phyloP scores from a whole-genome alignment of 2,113 vertebrate genomes.

The Falcunculus frontatus region DNA sequence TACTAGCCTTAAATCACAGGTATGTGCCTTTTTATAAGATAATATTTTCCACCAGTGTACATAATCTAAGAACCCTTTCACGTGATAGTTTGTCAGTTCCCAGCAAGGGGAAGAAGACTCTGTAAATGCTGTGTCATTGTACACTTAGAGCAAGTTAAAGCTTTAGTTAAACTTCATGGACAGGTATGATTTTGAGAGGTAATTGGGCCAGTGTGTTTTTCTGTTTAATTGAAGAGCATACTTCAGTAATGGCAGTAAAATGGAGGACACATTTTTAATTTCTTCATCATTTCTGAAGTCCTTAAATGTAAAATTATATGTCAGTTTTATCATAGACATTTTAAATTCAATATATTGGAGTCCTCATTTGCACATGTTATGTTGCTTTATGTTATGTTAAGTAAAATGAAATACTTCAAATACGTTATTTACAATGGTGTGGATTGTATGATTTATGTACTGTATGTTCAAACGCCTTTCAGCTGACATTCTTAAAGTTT shows the following conservation, averaged over 20 bases:
- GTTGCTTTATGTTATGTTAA: conserved; percentile 67
- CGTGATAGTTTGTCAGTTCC: conserved; percentile 15
- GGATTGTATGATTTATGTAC: conserved; percentile 74
- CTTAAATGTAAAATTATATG: conserved; percentile 47
- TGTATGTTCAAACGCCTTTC: conserved; percentile 69
- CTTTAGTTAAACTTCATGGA: conserved; percentile 14
- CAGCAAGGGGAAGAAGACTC: neutral
- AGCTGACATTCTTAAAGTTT: conserved; percentile 69
- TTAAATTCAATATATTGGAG: conserved; percentile 65
- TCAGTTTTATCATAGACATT: conserved; percentile 60
- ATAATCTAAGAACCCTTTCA: conserved; percentile 46
- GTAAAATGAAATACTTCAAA: conserved; percentile 69
- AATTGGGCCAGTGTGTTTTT: conserved; percentile 2
- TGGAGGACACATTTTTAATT: conserved; percentile 9
- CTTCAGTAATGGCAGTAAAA: neutral
- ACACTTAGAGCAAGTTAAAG: conserved; percentile 21
- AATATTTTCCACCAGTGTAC: conserved; percentile 63
- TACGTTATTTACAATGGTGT: conserved; percentile 65
- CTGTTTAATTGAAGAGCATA: neutral
- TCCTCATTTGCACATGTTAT: conserved; percentile 54
- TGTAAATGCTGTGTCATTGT: conserved; percentile 38
- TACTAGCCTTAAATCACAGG: conserved; percentile 84
- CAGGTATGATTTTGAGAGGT: neutral
- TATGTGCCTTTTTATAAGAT: conserved; percentile 86
- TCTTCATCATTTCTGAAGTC: conserved; percentile 16